Conservation (phyloP, 1,140 invertebrate species). For the Saccostrea echinata region DNA sequence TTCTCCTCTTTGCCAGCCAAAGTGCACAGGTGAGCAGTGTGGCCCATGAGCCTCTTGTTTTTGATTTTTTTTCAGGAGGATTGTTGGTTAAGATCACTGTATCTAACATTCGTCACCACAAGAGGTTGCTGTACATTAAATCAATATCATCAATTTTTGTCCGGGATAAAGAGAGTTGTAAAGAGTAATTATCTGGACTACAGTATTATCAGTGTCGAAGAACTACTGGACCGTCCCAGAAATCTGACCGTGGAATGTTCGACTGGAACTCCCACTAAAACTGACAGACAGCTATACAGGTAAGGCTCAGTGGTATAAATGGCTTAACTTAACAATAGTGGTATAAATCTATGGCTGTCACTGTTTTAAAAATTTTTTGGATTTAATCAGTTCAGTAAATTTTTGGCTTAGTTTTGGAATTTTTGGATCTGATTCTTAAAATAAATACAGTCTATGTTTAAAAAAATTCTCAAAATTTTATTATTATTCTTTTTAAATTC, state of each 20-base stretch:
- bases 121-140: neutral
- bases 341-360: no score
- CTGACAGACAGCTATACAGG: neutral
- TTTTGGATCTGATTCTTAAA: no score
- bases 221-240: neutral
- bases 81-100: neutral
- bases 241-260: neutral
- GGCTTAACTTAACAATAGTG: no score
- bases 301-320: neutral
- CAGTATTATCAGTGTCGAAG: neutral
- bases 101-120: neutral
- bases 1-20: no score
- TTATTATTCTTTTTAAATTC: no score
- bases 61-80: neutral
- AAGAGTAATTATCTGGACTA: neutral
- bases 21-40: no score
- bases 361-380: no score
- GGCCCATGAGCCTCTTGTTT: neutral
- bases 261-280: neutral
- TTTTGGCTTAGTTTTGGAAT: no score
- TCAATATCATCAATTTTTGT: neutral
- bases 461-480: no score
- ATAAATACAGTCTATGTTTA: no score
- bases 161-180: neutral
- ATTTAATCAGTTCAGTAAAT: no score